Percentiles rank a stretch among this genome's conserved stretches.
Evolutionary conservation across 2,113 vertebrate species (phyloP).

Genomic region (Neodontobutis hainanensis): DNA sequence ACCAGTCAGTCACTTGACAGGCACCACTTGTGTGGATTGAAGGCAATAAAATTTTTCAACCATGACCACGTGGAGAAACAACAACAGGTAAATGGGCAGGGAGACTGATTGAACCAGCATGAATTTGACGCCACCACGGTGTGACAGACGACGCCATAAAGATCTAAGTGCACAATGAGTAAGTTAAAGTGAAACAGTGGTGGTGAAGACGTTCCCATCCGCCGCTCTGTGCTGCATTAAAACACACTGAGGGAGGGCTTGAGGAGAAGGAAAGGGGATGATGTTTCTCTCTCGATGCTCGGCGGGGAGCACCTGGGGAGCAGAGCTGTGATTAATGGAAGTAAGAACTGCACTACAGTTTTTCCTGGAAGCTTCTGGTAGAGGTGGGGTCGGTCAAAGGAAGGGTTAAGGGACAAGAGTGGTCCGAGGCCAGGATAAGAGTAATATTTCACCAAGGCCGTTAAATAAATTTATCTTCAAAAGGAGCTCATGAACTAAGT

Average conservation of each 20-base stretch:
- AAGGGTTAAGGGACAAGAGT: slow-evolving; percentile 53
- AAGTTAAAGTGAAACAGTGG: slow-evolving; percentile 40
- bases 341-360: slow-evolving; percentile 63
- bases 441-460: slow-evolving; percentile 66
- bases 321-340: slow-evolving; percentile 72
- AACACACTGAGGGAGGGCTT: slow-evolving; percentile 16
- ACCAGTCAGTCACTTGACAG: slow-evolving; percentile 42
- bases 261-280: slow-evolving; percentile 54
- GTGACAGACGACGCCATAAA: slow-evolving; percentile 66
- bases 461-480: slow-evolving; percentile 67
- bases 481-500: slow-evolving; percentile 32
- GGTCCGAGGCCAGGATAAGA: slow-evolving; percentile 46
- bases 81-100: slow-evolving; percentile 58
- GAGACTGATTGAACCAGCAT: slow-evolving; percentile 57
- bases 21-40: slow-evolving; percentile 53
- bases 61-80: slow-evolving; percentile 49
- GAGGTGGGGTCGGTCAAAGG: slow-evolving; percentile 2
- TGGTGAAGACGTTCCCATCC: slow-evolving; percentile 55
- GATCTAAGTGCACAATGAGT: slow-evolving; percentile 50
- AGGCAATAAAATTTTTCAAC: slow-evolving; percentile 63
- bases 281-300: slow-evolving; percentile 59
- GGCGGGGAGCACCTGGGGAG: slow-evolving; percentile 58
- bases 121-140: slow-evolving; percentile 61
- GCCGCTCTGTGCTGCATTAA: slow-evolving; percentile 28
- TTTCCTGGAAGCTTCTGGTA: slow-evolving; percentile 71